Evolutionary conservation across 1,140 invertebrate genomes (phyloP), one percentile per base, ranked within the genome.

Genomic region (Glomeris maerens): DNA sequence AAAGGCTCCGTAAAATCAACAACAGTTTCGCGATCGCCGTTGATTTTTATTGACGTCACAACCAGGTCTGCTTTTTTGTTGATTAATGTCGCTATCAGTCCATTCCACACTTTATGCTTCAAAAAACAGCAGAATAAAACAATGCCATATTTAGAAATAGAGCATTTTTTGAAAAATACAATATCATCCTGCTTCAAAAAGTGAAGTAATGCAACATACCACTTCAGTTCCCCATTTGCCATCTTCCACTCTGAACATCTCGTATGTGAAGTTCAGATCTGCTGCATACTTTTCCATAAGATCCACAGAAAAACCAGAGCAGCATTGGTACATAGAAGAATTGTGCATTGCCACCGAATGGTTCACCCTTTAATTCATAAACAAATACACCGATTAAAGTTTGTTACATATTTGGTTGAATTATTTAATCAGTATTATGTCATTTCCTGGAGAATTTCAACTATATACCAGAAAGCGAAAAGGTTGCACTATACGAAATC

Each of bases 1-100:
- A 92, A 98, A 1, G 95, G 94, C 38, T 96, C 82, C 40, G 90
- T 92, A 64, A 98, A 98, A 65, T 97, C 92, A 23, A 77, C 87
- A 2, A 87, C 88, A 21, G 83, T 79, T 68, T 92, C 89, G 47
- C 93, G 72, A 64, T 97, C 90, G 2, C 90, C 92, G 67, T 96
- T 97, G 60, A 98, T 94, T 74, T 94, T 96, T 52, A 98, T 71
- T 0, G 92, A 93, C 49, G 92, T 96, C 68, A 97, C 78, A 7
- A 94, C 90, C 83, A 98, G 92, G 65, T 98, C 95, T n/a, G 49
- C 26, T 70, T 89, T 90, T 42, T 87, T 78, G 63, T 94, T 90
- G 29, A 93, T 82, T 40, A 98, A 71, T 55, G 93, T 90, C 5
- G 84, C 82, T 57, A 96, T 89, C 31, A 98, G 73, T 2, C 95